Evolutionary conservation across 2,888 invertebrate genomes (phyloP).

Genomic region (Bombylius discolor): DNA sequence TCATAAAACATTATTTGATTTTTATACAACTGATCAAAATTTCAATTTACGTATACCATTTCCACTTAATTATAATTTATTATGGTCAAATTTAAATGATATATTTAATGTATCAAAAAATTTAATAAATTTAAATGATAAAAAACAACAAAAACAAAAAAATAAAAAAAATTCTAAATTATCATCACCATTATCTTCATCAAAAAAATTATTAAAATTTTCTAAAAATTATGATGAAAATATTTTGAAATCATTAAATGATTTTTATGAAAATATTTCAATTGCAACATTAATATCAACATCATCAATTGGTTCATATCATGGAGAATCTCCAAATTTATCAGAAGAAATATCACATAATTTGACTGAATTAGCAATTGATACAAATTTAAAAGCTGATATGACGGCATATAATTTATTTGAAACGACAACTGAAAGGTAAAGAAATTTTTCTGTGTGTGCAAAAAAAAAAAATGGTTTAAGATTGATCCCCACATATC

Average conservation of each 20-base stretch:
- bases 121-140: constrained; percentile 5
- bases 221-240: constrained; percentile 26
- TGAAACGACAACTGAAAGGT: constrained; percentile 24
- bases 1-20: constrained; percentile 29
- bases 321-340: constrained; percentile 18
- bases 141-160: not conserved
- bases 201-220: constrained; percentile 25
- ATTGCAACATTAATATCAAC: constrained; percentile 27
- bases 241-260: constrained; percentile 35
- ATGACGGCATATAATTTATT: constrained; percentile 29
- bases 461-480: not conserved
- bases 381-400: constrained; percentile 23
- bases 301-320: constrained; percentile 9
- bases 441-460: not conserved
- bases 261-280: constrained; percentile 34
- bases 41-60: constrained; percentile 25
- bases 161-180: not conserved
- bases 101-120: constrained; percentile 19
- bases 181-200: constrained; percentile 8
- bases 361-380: constrained; percentile 27
- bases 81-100: constrained; percentile 26
- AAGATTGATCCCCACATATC: not conserved
- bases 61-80: constrained; percentile 27
- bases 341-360: constrained; percentile 27
- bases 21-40: constrained; percentile 29